Base-by-base conservation (phyloP, 1,140 invertebrate species). In the Danaus melanippus region DNA sequence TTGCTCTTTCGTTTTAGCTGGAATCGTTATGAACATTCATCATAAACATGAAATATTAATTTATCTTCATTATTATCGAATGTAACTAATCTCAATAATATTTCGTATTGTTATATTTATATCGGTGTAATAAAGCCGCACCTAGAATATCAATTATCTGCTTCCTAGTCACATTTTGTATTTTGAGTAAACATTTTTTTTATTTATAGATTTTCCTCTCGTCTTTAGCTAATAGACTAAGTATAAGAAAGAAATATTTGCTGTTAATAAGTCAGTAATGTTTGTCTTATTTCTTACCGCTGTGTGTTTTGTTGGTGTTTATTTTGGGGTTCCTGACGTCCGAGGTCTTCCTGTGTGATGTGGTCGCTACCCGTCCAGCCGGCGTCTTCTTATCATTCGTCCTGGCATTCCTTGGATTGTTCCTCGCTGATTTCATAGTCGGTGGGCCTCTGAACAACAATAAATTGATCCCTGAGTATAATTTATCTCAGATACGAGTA, bases 1-100 rank as follows among this genome's bases (percentile, higher is more conserved):
- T 15, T 78, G 66, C 56, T 89, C 74, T 80, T 88, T 77, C 78
- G 84, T 74, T 88, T 89, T 87, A 51, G 76, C 69, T 89, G 79
- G 50, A 83, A 66, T 60, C 84, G 17, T 76, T 67, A 43, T 40
- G 2, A 39, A 1, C 12, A 12, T 44, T 0, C 10, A 44, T 44
- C 8, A 10, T 8, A 3, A 44, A 44, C 42, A 44, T 44, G 42
- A 43, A 10, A n/a, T 5, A 44, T 44, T 44, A 10, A n/a, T 6
- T 44, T 44, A 10, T 44, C 10, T 44, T 4, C 10, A 11, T 12
- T 4, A 17, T 9, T 48, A 48, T 48, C 17, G 15, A 10, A 10
- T 32, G 12, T 12, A 7, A 32, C 5, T 32, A 32, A 32, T 32
- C 21, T 32, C 21, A 32, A 32, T 4, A 2, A 32, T 7, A 32